Percentiles rank a stretch among this genome's conserved stretches.
phyloP scores from a whole-genome alignment of 2,113 vertebrate species.

The Oncorhynchus kisutch region DNA sequence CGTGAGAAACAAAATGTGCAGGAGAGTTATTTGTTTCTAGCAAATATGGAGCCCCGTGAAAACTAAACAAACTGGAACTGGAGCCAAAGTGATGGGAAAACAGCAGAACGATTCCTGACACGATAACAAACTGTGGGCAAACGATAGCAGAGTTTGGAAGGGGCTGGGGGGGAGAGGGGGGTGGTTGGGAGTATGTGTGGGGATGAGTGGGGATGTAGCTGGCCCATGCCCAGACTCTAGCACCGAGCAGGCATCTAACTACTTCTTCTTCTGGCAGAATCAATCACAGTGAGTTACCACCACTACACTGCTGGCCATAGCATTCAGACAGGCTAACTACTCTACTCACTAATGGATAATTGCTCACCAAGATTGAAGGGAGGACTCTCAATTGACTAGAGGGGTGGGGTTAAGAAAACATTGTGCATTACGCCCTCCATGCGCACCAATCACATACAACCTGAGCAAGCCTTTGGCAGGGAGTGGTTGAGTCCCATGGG shows the following conservation, averaged over 20 bases:
- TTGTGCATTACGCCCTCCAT: constrained; percentile 34
- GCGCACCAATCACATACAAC: constrained; percentile 67
- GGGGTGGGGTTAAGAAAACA: constrained; percentile 21
- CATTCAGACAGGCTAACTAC: constrained; percentile 71
- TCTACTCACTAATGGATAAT: constrained; percentile 70
- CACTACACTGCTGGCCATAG: constrained; percentile 58
- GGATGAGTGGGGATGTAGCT: background rate
- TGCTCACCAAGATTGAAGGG: constrained; percentile 71
- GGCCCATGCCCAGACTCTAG: background rate
- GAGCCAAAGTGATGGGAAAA: background rate
- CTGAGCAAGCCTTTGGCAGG: constrained; percentile 51
- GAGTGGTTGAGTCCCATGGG: constrained; percentile 45
- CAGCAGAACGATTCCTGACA: constrained; percentile 14
- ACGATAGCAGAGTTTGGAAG: constrained; percentile 3
- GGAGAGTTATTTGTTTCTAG: constrained; percentile 30
- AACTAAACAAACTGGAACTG: constrained; percentile 24
- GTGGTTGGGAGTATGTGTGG: no score
- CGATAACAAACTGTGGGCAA: constrained; percentile 15
- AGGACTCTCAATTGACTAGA: constrained; percentile 64
- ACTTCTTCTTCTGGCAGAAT: background rate
- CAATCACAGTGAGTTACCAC: constrained; percentile 8
- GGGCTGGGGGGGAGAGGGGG: background rate
- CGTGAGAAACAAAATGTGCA: background rate
- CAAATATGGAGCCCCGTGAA: constrained; percentile 30
- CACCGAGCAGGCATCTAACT: background rate